A percentile compares a stretch with the other conserved stretches of the same genome.
These are phyloP conservation scores for Oscheius onirici DNA, from an alignment of 2,888 invertebrate species.

Conservation along the genomic window DNA sequence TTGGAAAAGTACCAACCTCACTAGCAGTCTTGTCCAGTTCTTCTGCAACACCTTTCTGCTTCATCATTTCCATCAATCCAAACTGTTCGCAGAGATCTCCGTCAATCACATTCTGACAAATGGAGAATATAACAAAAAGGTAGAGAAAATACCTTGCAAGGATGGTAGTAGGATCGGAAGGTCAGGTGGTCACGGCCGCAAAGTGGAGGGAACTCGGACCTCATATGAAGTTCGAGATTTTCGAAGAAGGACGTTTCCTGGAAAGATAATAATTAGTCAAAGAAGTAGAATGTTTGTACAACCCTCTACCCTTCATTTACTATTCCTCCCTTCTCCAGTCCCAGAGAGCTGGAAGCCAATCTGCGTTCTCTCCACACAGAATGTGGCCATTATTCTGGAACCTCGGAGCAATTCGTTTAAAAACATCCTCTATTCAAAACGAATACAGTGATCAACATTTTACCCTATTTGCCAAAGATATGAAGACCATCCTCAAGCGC, in stretches of 20 bases:
- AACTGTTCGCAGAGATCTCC: slow-evolving; percentile 99
- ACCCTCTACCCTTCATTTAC: slow-evolving; percentile 11
- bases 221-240: slow-evolving; percentile 99
- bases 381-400: too few species aligned
- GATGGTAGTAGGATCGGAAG: slow-evolving; percentile 95
- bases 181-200: slow-evolving; percentile 97
- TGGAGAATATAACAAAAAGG: too few species aligned
- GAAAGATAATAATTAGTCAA: slow-evolving; percentile 28
- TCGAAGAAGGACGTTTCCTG: slow-evolving; percentile 98
- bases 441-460: too few species aligned
- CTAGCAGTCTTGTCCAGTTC: slow-evolving; percentile 94
- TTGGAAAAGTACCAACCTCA: slow-evolving; percentile 77
- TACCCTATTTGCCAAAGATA: too few species aligned
- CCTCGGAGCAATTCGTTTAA: too few species aligned
- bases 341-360: too few species aligned
- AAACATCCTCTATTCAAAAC: too few species aligned
- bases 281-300: not conserved
- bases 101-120: slow-evolving; percentile 90
- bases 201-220: slow-evolving; percentile 92
- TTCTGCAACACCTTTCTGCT: slow-evolving; percentile 92
- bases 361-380: too few species aligned
- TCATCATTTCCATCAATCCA: slow-evolving; percentile 89
- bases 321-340: not conserved
- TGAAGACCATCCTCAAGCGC: too few species aligned
- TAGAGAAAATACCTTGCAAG: slow-evolving; percentile 87